Base-by-base conservation (phyloP, 2,888 invertebrate genomes). In the Chelonus formosanus region DNA sequence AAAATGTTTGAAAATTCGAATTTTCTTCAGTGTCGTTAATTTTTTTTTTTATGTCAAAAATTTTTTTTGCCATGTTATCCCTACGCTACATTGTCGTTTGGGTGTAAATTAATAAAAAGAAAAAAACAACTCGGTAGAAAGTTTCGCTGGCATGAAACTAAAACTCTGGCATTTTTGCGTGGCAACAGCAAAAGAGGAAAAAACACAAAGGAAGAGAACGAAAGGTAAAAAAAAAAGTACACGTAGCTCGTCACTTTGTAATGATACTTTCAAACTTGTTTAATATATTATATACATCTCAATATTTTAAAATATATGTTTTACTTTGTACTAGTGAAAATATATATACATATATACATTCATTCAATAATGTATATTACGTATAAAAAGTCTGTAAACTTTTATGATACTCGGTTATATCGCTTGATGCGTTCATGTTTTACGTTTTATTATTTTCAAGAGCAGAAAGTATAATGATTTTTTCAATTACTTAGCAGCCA, bases 71-170 rank as follows among this genome's bases (percentile, higher is more conserved):
- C 58, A 66, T 64, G 65, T 71, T 70, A 68, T 57, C 35, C 58
- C 63, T 34, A 40, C 52, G 57, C 57, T 68, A 50, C 36, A 61
- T 47, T 32, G 43, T 53, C 71, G 70, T 69, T 72, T 74, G 71
- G 73, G 76, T 76, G 78, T 78, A 78, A 80, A 80, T 79, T 78
- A 77, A 76, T 76, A 77, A 77, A 59, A 31, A 59, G 54, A 56
- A 67, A 63, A 56, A 47, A 55, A 44, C 50, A 66, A 64, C 63
- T 63, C 67, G 53, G 43, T 58, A 64, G 4, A 71, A 70, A 71
- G 56, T 69, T 71, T 65, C 7, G 56, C 31, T 52, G 65, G 64
- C 56, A 62, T 48, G 36, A 53, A 44, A 62, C 57, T 47, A 65
- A 44, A 34, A 67, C 67, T 63, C 44, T 5, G 58, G 58, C 68